A percentile compares a stretch with the other conserved stretches of the same genome.
Conservation (phyloP, 2,797 vertebrate genomes). For the Mormyrops attenuatus region DNA sequence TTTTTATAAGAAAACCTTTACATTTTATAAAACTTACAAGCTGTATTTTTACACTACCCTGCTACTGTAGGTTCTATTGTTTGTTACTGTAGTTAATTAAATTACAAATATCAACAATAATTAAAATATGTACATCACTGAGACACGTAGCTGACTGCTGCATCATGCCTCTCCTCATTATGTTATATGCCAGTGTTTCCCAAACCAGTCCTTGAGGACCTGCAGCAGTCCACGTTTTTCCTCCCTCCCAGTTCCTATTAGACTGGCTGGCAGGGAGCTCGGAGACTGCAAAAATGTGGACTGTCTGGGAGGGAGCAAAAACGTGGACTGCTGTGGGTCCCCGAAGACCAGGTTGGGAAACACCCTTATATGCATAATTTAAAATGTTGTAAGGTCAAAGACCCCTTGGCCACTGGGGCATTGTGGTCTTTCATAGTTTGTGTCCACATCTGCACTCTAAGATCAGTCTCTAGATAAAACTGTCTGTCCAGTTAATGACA, state of each 20-base stretch:
- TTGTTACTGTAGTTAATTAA: neutral
- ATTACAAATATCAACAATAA: neutral
- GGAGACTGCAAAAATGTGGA: neutral
- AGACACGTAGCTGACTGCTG: neutral
- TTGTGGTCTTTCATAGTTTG: neutral
- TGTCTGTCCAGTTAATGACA: neutral
- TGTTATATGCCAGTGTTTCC: neutral
- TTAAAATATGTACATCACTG: neutral
- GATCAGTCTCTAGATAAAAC: neutral
- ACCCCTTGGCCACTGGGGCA: neutral
- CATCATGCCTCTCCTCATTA: neutral
- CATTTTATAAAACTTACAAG: neutral
- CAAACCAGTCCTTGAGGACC: neutral
- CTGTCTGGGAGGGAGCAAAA: too few species aligned
- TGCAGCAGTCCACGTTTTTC: neutral
- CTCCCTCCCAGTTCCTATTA: neutral
- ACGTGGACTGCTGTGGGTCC: neutral
- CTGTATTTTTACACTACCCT: neutral
- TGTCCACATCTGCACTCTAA: neutral
- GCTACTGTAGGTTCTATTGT: neutral
- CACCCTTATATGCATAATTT: neutral
- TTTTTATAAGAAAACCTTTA: conserved; percentile 10
- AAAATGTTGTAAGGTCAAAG: neutral
- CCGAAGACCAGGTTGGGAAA: neutral
- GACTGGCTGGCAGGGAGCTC: neutral